Evolutionary conservation across 2,113 vertebrate species (phyloP), one percentile per base, ranked within the genome.

Genomic region (Lepisosteus osseus): DNA sequence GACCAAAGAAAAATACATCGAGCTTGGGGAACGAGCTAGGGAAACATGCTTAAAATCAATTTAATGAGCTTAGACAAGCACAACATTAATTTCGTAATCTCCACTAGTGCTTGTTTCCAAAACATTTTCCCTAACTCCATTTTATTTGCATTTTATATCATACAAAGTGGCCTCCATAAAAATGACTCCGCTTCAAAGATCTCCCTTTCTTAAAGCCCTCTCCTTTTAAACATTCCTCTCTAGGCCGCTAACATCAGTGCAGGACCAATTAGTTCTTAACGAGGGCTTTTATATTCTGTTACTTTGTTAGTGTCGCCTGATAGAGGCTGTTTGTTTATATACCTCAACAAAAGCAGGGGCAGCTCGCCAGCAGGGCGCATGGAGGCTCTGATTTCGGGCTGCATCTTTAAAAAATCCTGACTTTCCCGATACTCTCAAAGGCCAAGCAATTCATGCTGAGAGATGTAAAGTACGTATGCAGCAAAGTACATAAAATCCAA

Each of bases 301-400:
- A 67, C 67, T 78, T 85, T 83, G 70, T 77, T 74, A 74, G 68
- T 67, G 67, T 70, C 56, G 40, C 62, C 55, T 69, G 65, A 79
- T 79, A 74, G 74, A 66, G 63, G 62, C 68, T 80, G 78, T 84
- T 89, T 80, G 80, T 84, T 82, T 83, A 77, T 74, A 83, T 77
- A 77, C 47, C 75, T 66, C 47, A 44, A 61, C 61, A 77, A 79
- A 83, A 82, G 77, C 80, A 62, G 74, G 74, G 79, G 80, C 61
- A 70, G 69, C 61, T 68, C 72, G 78, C 83, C 80, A 84, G 76
- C 77, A 68, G 72, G 79, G 81, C 81, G 66, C 75, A 74, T 78
- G 68, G 57, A 76, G 75, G 81, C 82, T 80, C 81, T 88, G 84
- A 88, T 86, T 69, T 69, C 68, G 64, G 69, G 67, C 68, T 61